Conservation (phyloP, 2,113 vertebrate genomes). For the Carassius auratus region DNA sequence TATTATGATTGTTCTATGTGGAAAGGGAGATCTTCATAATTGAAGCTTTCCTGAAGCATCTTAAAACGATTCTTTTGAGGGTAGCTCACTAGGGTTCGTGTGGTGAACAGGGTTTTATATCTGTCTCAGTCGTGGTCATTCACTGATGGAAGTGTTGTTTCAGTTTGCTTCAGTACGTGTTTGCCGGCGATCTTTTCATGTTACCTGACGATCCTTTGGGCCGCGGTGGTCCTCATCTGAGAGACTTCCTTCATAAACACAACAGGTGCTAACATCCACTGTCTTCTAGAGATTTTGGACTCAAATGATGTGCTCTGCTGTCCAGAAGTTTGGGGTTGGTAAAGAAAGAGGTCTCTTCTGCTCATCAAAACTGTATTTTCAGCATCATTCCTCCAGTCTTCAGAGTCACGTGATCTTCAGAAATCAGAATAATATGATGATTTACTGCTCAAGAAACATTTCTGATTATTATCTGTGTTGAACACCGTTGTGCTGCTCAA, state of each 20-base stretch:
- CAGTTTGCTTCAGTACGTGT: slow-evolving; percentile 87
- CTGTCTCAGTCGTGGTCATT: no score
- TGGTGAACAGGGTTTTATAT: background rate
- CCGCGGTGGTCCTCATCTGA: slow-evolving; percentile 82
- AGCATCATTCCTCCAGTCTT: no score
- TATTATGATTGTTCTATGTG: background rate
- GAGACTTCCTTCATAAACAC: slow-evolving; percentile 79
- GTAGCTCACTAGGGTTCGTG: no score
- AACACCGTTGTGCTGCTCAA: background rate
- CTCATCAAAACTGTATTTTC: background rate
- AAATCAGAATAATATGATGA: background rate
- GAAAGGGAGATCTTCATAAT: background rate
- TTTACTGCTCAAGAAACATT: background rate
- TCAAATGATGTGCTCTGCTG: background rate
- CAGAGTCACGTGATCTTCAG: background rate
- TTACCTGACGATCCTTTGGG: slow-evolving; percentile 88
- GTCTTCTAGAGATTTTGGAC: background rate
- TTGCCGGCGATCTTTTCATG: slow-evolving; percentile 89
- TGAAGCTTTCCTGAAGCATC: background rate
- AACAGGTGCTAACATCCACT: slow-evolving; percentile 62
- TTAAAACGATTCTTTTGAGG: no score
- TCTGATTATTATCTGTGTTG: background rate
- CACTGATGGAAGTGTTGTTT: background rate
- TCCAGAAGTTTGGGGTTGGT: background rate
- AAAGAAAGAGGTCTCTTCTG: no score